Evolutionary conservation across 2,113 vertebrate species (phyloP).

Genomic region (Rattus rattus): DNA sequence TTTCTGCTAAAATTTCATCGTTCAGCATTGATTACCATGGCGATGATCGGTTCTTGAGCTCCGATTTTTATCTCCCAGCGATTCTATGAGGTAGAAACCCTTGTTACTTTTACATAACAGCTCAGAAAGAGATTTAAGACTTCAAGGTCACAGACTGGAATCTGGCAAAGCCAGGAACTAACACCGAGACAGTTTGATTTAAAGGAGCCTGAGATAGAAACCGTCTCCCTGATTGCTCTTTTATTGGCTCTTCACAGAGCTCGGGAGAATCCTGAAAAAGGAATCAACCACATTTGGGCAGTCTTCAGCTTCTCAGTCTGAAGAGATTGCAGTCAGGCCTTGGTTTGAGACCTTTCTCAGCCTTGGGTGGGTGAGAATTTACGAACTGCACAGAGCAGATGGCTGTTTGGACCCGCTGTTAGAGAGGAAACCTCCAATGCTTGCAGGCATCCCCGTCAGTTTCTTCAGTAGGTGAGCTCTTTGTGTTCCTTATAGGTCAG

Average conservation of each 20-base stretch:
- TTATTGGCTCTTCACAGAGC: slow-evolving; percentile 24
- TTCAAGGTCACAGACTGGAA: slow-evolving; percentile 66
- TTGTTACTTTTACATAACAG: slow-evolving; percentile 26
- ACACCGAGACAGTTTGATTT: slow-evolving; percentile 4
- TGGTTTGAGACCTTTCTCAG: slow-evolving; percentile 20
- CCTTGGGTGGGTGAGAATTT: not conserved
- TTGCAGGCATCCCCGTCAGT: too few relatives aligned
- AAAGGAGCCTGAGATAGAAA: slow-evolving; percentile 6
- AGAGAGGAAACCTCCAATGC: not conserved
- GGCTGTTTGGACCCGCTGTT: not conserved
- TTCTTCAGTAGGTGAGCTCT: not conserved
- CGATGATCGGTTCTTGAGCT: not conserved
- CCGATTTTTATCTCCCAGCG: slow-evolving; percentile 34
- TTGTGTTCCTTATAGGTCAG: not conserved
- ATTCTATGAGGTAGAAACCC: not conserved
- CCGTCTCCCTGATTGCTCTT: not conserved
- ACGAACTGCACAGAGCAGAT: not conserved
- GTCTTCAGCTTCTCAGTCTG: not conserved
- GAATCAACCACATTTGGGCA: slow-evolving; percentile 12
- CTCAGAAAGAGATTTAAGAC: slow-evolving; percentile 49
- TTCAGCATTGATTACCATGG: not conserved
- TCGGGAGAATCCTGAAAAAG: slow-evolving; percentile 37
- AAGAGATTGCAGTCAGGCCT: slow-evolving; percentile 31
- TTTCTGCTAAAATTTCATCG: not conserved
- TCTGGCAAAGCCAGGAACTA: not conserved